Evolutionary conservation across 1,140 invertebrate genomes (phyloP).

Genomic region (Asobara japonica): DNA sequence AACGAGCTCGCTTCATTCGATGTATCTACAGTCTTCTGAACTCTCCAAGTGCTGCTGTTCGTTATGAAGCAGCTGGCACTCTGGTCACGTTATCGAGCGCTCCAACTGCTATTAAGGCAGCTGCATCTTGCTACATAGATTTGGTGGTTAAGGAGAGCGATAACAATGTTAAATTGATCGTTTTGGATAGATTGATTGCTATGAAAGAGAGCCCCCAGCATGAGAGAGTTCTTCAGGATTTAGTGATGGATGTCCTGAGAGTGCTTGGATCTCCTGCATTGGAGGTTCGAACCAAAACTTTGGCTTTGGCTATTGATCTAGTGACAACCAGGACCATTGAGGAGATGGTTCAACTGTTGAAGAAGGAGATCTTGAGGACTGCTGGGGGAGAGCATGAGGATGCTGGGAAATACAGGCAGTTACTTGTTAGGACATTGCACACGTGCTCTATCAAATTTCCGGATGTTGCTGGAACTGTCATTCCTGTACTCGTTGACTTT

Average conservation of each 20-base stretch:
- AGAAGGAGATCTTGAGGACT: conserved; percentile 95
- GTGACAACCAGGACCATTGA: conserved; percentile 94
- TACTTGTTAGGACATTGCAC: conserved; percentile 95
- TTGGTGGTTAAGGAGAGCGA: conserved; percentile 99
- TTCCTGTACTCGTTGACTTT: conserved; percentile 95
- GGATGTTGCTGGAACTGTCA: conserved; percentile 92
- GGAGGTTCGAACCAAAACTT: conserved; percentile 92
- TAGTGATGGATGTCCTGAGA: conserved; percentile 98
- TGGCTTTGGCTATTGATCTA: conserved; percentile 88
- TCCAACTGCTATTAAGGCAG: conserved; percentile 96
- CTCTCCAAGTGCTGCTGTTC: conserved; percentile 94
- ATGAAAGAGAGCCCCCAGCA: conserved; percentile 88
- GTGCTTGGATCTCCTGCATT: conserved; percentile 91
- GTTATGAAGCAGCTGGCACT: conserved; percentile 99
- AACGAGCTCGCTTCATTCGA: conserved; percentile 95
- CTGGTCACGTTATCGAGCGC: conserved; percentile 97
- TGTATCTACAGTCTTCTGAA: conserved; percentile 99
- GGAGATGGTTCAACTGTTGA: conserved; percentile 94
- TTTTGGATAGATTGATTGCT: conserved; percentile 92
- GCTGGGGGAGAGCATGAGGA: conserved; percentile 94
- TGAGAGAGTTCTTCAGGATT: conserved; percentile 93
- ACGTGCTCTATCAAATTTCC: conserved; percentile 97
- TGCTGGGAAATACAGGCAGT: conserved; percentile 94
- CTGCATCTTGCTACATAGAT: conserved; percentile 98
- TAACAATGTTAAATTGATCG: conserved; percentile 99